Conservation (phyloP, 2,888 invertebrate species). For the Punctoribates punctum region DNA sequence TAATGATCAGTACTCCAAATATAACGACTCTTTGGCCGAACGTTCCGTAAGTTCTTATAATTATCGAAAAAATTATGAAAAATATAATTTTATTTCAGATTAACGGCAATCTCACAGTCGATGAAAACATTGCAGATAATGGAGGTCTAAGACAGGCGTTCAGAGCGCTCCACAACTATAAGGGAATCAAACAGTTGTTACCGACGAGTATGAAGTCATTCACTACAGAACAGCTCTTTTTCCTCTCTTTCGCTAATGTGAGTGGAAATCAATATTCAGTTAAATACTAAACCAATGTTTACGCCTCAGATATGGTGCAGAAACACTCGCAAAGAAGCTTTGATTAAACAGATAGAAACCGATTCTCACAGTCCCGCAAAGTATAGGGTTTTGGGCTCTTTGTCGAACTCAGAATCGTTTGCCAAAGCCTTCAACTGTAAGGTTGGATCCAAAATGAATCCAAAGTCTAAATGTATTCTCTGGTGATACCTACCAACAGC, state of each 20-base stretch:
- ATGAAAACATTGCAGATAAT: constrained; percentile 83
- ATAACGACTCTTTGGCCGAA: constrained; percentile 56
- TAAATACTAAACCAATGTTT: no score
- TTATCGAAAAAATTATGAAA: not conserved
- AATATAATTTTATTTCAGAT: constrained; percentile 55
- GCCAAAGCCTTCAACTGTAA: constrained; percentile 27
- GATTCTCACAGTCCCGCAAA: constrained; percentile 17
- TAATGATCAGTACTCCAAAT: constrained; percentile 49
- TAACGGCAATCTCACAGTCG: constrained; percentile 78
- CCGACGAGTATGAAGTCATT: constrained; percentile 6
- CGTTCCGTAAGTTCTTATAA: not conserved
- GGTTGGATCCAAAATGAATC: not conserved
- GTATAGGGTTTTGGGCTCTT: constrained; percentile 7
- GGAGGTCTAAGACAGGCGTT: constrained; percentile 73
- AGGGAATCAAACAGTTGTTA: not conserved
- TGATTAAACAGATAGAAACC: not conserved
- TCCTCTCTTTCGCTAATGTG: constrained; percentile 75
- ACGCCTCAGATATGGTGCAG: constrained; percentile 73
- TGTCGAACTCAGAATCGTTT: constrained; percentile 12
- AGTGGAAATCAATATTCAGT: no score
- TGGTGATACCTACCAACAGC: no score
- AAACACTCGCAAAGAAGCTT: constrained; percentile 45
- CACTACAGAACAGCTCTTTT: constrained; percentile 57
- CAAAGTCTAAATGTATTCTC: constrained; percentile 11
- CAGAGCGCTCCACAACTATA: constrained; percentile 17